Percentiles rank a stretch among this genome's conserved stretches.
Conservation (phyloP, 37 sponge, comb jelly and placozoan species). For the Beroe ovata region DNA sequence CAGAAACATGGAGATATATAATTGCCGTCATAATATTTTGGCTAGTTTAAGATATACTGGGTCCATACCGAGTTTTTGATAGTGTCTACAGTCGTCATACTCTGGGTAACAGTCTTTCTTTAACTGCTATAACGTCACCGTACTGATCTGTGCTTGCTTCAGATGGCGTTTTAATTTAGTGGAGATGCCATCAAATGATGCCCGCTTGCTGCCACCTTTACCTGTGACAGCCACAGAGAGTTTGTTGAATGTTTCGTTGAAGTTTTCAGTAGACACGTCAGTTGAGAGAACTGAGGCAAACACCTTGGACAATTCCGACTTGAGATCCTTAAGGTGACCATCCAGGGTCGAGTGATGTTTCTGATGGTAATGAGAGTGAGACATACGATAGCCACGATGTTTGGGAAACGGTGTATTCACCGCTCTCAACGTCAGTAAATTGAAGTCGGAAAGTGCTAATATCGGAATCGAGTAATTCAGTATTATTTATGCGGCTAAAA, state of each 20-base stretch:
- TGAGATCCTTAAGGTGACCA: slow-evolving; percentile 18
- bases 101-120: background rate
- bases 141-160: slow-evolving; percentile 13
- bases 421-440: background rate
- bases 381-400: too few species aligned
- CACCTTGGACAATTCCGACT: slow-evolving; percentile 38
- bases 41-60: background rate
- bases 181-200: background rate
- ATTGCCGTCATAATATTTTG: slow-evolving; percentile 16
- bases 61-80: slow-evolving; percentile 39
- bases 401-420: background rate
- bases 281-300: slow-evolving; percentile 26
- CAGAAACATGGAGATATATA: too few species aligned
- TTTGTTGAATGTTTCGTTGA: slow-evolving; percentile 65
- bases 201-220: slow-evolving; percentile 9
- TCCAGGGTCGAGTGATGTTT: slow-evolving; percentile 46
- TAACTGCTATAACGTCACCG: slow-evolving; percentile 60
- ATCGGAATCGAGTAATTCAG: background rate
- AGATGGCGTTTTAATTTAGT: slow-evolving; percentile 36
- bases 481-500: background rate
- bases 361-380: too few species aligned
- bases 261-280: slow-evolving; percentile 27
- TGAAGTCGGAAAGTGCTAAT: background rate
- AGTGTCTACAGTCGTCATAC: background rate
- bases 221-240: slow-evolving; percentile 28